Percentiles rank a stretch among this genome's conserved stretches.
These are phyloP conservation scores for Sporophila hypoxantha DNA, from an alignment of 2,113 vertebrate species.

Conservation along the genomic window DNA sequence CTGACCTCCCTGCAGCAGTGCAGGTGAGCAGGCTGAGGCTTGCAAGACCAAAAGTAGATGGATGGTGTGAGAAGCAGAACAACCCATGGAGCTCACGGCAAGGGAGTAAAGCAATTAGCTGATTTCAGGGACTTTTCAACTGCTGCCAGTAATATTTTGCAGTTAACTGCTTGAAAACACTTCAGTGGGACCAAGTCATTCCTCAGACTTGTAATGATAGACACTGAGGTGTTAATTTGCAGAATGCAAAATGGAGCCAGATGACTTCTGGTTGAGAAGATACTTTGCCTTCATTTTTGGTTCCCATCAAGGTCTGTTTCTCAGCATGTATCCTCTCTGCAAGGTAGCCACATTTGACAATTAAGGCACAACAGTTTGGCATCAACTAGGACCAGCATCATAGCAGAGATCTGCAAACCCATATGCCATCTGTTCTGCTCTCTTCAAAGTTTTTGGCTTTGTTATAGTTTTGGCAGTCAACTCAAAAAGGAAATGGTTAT, in stretches of 20 bases:
- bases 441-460: constrained; percentile 11
- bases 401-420: not conserved
- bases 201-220: not conserved
- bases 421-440: not conserved
- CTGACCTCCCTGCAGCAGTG: not conserved
- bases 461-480: not conserved
- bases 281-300: not conserved
- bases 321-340: not conserved
- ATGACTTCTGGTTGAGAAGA: constrained; percentile 4
- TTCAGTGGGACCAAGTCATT: not conserved
- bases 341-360: not conserved
- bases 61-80: not conserved
- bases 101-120: not conserved
- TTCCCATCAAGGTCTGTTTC: not conserved
- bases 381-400: not conserved
- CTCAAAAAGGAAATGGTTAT: not conserved
- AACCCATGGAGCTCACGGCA: not conserved
- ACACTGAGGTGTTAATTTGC: not conserved
- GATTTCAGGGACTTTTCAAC: not conserved
- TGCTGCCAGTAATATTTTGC: not conserved
- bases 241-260: not conserved
- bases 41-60: not conserved
- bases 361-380: not conserved
- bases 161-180: not conserved
- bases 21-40: not conserved